Conservation (phyloP, 2,113 vertebrate species). For the Lathamus discolor region DNA sequence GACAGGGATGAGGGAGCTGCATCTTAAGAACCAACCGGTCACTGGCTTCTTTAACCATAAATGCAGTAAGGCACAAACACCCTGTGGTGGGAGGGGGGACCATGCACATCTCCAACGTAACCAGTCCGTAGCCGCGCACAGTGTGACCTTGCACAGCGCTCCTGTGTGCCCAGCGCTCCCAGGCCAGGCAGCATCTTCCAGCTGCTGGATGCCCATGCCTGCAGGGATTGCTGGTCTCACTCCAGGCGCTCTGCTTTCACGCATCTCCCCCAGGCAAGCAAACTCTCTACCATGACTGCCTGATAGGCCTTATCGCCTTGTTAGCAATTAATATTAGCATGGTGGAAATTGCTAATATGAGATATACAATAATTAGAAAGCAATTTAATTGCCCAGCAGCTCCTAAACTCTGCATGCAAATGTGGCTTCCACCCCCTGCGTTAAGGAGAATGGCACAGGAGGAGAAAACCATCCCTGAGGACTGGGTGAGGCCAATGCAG, state of each 20-base stretch:
- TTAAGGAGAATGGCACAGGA: not conserved
- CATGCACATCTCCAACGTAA: accelerated
- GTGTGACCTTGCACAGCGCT: too few relatives aligned
- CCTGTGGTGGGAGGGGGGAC: not conserved
- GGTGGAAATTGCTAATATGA: constrained; percentile 35
- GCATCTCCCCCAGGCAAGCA: not conserved
- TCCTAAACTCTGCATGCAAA: not conserved
- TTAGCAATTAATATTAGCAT: constrained; percentile 49
- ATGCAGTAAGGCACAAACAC: not conserved
- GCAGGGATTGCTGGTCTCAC: not conserved
- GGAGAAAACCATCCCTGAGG: not conserved
- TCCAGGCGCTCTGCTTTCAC: not conserved
- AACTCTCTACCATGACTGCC: not conserved
- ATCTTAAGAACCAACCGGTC: accelerated
- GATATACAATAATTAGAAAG: constrained; percentile 50
- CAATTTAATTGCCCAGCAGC: constrained; percentile 23
- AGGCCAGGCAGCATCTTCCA: not conserved
- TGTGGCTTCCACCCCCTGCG: not conserved
- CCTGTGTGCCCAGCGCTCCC: accelerated
- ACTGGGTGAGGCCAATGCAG: not conserved
- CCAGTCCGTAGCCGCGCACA: accelerated
- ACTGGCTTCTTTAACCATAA: accelerated
- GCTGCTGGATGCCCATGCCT: not conserved
- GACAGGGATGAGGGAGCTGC: not conserved
- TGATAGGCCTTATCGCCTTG: not conserved